phyloP scores from a whole-genome alignment of 1,140 invertebrate genomes.

The Papilio aristodemus region DNA sequence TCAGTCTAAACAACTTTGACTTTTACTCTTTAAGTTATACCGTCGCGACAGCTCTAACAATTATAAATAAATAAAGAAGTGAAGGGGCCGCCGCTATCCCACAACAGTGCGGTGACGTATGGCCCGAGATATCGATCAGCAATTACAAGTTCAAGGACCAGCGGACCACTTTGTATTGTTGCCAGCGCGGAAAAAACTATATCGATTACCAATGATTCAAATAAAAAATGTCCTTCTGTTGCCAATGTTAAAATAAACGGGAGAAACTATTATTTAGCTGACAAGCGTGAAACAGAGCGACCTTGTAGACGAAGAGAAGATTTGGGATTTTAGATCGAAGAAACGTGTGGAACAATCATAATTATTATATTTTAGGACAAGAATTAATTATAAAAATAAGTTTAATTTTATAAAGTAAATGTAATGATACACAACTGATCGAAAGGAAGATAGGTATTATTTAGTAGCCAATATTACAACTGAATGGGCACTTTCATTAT shows the following conservation, averaged over 20 bases:
- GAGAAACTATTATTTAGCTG: background rate
- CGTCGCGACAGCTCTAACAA: background rate
- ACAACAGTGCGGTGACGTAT: background rate
- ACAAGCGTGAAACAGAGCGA: background rate
- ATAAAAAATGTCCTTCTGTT: conserved; percentile 16
- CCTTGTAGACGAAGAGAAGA: background rate
- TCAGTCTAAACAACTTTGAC: no score
- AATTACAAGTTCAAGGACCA: conserved; percentile 20
- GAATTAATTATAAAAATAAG: no score
- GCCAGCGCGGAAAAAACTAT: background rate
- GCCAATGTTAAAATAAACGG: conserved; percentile 1
- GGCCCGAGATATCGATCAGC: background rate
- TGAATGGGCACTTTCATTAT: no score
- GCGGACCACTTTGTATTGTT: background rate
- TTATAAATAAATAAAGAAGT: background rate
- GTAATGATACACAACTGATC: no score
- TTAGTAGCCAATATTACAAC: no score
- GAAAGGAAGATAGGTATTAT: no score
- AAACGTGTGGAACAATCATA: no score
- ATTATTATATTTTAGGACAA: no score
- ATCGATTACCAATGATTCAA: conserved; percentile 14
- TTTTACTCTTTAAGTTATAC: no score
- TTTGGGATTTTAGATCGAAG: no score
- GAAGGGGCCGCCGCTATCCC: background rate
- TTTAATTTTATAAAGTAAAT: no score